These are phyloP conservation scores for Chlorops oryzae DNA, from an alignment of 1,140 invertebrate species.

Conservation along the genomic window DNA sequence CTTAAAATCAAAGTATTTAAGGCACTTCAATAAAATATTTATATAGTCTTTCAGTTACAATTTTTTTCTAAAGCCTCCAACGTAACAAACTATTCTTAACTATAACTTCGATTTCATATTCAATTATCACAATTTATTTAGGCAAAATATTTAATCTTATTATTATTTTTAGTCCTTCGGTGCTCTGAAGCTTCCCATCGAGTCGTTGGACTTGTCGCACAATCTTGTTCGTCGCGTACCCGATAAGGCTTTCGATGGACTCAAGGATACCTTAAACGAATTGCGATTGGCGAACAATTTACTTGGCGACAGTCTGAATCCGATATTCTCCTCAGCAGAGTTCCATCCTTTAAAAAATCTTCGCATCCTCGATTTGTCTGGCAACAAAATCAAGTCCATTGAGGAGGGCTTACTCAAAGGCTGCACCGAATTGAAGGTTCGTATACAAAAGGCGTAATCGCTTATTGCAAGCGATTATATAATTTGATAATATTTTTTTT, in stretches of 20 bases:
- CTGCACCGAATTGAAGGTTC: constrained; percentile 65
- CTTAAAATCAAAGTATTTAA: too few species aligned
- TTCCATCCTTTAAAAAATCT: constrained; percentile 68
- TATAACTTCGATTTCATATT: too few species aligned
- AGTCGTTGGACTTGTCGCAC: constrained; percentile 71
- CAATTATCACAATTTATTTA: too few species aligned
- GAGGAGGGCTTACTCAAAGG: constrained; percentile 82
- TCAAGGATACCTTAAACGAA: constrained; percentile 60
- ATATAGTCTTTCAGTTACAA: too few species aligned
- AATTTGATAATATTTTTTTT: too few species aligned
- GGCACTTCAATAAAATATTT: too few species aligned
- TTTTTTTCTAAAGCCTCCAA: too few species aligned
- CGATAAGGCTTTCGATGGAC: constrained; percentile 64
- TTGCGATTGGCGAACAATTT: constrained; percentile 72
- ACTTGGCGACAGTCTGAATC: constrained; percentile 81
- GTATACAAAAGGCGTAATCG: too few species aligned
- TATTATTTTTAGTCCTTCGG: constrained; percentile 56
- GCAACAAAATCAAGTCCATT: constrained; percentile 70
- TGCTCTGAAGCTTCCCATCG: constrained; percentile 59
- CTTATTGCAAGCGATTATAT: too few species aligned
- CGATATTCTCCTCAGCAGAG: constrained; percentile 80
- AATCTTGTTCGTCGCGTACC: constrained; percentile 75
- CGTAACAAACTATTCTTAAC: too few species aligned
- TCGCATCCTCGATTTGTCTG: constrained; percentile 68
- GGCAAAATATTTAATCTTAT: too few species aligned